Conservation (phyloP, 1,140 invertebrate genomes). For the Drosophila auraria region DNA sequence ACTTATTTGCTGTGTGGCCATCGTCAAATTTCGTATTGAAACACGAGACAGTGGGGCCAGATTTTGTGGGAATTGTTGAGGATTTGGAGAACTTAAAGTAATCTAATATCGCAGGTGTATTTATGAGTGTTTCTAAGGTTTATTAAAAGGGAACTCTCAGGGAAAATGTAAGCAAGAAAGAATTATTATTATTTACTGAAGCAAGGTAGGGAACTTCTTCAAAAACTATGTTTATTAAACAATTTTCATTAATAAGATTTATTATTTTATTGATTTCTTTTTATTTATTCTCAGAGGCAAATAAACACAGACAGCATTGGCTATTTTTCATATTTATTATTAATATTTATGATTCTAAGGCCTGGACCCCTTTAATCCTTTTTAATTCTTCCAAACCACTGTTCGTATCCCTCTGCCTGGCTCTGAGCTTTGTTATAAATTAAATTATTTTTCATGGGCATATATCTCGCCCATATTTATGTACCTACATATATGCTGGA, state of each 20-base stretch:
- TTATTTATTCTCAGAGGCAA: not conserved
- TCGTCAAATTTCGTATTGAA: slow-evolving; percentile 51
- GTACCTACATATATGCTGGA: slow-evolving; percentile 16
- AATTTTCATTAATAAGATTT: not conserved
- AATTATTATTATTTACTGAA: not conserved
- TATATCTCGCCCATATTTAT: slow-evolving; percentile 34
- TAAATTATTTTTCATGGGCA: slow-evolving; percentile 55
- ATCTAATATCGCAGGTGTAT: slow-evolving; percentile 2
- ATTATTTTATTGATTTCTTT: no score
- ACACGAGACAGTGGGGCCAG: slow-evolving; percentile 40
- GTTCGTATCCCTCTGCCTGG: slow-evolving; percentile 26
- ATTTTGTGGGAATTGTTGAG: slow-evolving; percentile 11
- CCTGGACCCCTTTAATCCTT: not conserved
- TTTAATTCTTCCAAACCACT: slow-evolving; percentile 22
- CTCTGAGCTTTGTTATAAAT: slow-evolving; percentile 61
- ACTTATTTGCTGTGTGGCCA: slow-evolving; percentile 57
- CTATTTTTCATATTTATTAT: no score
- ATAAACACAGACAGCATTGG: no score
- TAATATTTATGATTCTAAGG: no score
- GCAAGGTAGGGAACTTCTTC: not conserved
- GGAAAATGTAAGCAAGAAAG: not conserved
- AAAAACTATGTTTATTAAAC: no score
- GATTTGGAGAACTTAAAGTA: not conserved
- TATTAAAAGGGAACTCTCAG: not conserved
- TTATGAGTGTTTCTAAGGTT: not conserved